Conservation (phyloP, 2,113 vertebrate genomes). For the Macroglossus sobrinus region DNA sequence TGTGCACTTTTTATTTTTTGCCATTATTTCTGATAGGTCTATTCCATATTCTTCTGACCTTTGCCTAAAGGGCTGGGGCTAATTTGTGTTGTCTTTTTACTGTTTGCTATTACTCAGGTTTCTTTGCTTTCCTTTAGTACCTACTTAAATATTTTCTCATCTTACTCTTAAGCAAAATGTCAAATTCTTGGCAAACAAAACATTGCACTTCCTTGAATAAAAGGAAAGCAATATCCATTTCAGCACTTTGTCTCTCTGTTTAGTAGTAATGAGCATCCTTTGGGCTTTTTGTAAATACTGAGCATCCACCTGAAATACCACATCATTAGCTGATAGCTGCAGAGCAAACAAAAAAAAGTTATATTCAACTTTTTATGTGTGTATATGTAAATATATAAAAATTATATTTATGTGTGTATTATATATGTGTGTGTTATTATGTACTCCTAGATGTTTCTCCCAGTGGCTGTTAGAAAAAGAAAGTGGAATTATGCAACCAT, state of each 20-base stretch:
- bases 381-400: neutral
- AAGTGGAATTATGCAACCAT: neutral
- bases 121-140: conserved; percentile 46
- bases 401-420: neutral
- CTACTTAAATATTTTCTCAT: conserved; percentile 62
- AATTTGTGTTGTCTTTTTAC: neutral
- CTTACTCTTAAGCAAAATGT: conserved; percentile 61
- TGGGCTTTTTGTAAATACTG: neutral
- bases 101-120: conserved; percentile 36
- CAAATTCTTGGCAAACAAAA: conserved; percentile 57
- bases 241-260: neutral
- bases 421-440: neutral
- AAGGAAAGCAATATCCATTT: neutral
- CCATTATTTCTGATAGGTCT: neutral
- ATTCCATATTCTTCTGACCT: conserved; percentile 7
- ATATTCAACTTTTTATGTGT: neutral
- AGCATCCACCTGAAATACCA: neutral
- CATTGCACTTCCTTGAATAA: neutral
- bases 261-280: neutral
- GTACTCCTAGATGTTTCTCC: neutral
- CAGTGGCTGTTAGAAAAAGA: neutral
- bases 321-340: neutral
- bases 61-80: conserved; percentile 12
- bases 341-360: neutral
- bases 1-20: neutral